Evolutionary conservation across 1,140 invertebrate genomes (phyloP).

Genomic region (Cherax destructor): DNA sequence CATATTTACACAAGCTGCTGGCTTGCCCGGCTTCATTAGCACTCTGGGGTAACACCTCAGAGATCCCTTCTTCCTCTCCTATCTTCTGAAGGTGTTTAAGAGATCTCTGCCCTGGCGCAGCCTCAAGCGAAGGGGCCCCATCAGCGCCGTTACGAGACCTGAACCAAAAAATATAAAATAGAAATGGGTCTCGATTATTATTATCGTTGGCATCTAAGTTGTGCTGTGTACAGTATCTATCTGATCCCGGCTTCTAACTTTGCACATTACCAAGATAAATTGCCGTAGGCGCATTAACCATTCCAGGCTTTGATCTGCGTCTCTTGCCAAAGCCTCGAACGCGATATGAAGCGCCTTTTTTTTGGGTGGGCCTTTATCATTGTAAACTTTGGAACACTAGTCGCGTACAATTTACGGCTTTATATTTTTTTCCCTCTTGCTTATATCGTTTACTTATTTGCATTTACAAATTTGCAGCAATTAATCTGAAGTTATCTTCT

Average conservation of each 20-base stretch:
- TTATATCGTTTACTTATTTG: too few relatives aligned
- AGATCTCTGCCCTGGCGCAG: neutral
- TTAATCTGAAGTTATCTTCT: too few relatives aligned
- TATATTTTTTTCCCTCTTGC: too few relatives aligned
- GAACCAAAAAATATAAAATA: too few relatives aligned
- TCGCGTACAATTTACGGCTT: too few relatives aligned
- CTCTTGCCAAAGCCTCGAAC: neutral
- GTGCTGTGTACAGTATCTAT: slow-evolving; percentile 29
- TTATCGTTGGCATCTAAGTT: slow-evolving; percentile 34
- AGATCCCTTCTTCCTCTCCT: neutral
- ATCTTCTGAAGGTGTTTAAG: neutral
- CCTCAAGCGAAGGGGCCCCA: too few relatives aligned
- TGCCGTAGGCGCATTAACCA: slow-evolving; percentile 18
- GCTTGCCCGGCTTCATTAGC: neutral
- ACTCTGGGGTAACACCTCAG: neutral
- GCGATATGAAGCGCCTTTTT: neutral
- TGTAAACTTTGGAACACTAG: neutral
- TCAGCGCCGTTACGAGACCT: too few relatives aligned
- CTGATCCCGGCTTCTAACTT: slow-evolving; percentile 53
- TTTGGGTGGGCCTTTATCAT: neutral
- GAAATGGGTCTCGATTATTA: slow-evolving; percentile 37
- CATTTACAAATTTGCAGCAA: too few relatives aligned
- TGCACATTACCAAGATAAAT: slow-evolving; percentile 55
- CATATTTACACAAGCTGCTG: neutral
- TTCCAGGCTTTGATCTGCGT: neutral